Base-by-base conservation (phyloP, 2,888 invertebrate species). In the Cheiracanthium punctorium region DNA sequence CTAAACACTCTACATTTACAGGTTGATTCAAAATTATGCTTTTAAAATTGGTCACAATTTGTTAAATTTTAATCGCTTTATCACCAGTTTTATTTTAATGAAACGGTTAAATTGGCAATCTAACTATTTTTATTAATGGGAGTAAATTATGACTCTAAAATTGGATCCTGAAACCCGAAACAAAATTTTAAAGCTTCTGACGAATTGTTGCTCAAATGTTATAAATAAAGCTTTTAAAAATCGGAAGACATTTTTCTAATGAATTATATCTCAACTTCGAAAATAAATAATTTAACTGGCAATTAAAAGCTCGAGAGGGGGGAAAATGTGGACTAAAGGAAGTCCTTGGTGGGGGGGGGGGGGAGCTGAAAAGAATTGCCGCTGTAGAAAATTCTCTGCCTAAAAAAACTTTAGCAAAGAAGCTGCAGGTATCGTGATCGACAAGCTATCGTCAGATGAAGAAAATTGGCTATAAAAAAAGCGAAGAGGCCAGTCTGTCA, bases 381-480 rank as follows among this genome's bases (percentile, higher is more conserved):
- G 30, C 29, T 67, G 67, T 24, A 67, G 67, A 67, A 67, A 67
- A 67, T 67, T 28, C 67, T 29, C 67, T 67, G 67, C 28, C 67
- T 67, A 8, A 67, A 67, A 67, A 28, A 67, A 17, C 28, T 29
- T 17, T 29, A 29, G 67, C 24, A 29, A 67, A 67, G 28, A 67
- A 30, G 17, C 67, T 67, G 24, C 28, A 67, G 30, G 67, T 67
- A 67, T 67, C 28, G 28, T 67, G 5, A 67, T 67, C 67, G 5
- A 67, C 67, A 24, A 67, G 5, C 14, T 67, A 5, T 67, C 67
- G 67, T 28, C 67, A 28, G 29, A 67, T 67, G 29, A 67, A 67
- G 28, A 67, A 67, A 67, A 67, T 67, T 67, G 67, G 67, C 67
- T 67, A 29, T 24, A 67, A 67, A 67, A 67, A 67, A 30, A n/a